phyloP scores from a whole-genome alignment of 2,888 invertebrate species.

The Luperina nickerlii region DNA sequence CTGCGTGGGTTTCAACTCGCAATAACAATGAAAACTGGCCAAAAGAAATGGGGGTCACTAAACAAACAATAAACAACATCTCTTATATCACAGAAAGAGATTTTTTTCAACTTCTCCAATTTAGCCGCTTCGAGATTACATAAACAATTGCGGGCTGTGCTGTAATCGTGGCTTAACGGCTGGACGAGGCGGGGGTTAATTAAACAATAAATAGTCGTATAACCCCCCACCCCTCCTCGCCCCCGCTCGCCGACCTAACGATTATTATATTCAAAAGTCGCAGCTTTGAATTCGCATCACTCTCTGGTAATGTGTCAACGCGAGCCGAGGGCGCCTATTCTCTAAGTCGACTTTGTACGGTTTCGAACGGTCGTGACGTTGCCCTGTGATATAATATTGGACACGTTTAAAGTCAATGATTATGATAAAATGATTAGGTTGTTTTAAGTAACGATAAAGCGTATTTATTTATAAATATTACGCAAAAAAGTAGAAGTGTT shows the following conservation, averaged over 20 bases:
- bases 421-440: not conserved
- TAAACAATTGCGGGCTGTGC: slow-evolving; percentile 81
- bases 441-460: not conserved
- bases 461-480: not conserved
- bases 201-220: slow-evolving; percentile 88
- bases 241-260: slow-evolving; percentile 75
- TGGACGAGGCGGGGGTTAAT: slow-evolving; percentile 83
- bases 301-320: slow-evolving; percentile 89
- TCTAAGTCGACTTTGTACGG: slow-evolving; percentile 44
- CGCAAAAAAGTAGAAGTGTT: not conserved
- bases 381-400: slow-evolving; percentile 28
- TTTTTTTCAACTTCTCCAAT: slow-evolving; percentile 82
- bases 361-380: slow-evolving; percentile 31
- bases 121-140: slow-evolving; percentile 78
- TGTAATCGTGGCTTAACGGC: slow-evolving; percentile 77
- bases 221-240: slow-evolving; percentile 35
- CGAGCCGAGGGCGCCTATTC: slow-evolving; percentile 66
- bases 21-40: slow-evolving; percentile 45
- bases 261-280: slow-evolving; percentile 88
- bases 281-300: slow-evolving; percentile 90
- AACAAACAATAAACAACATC: slow-evolving; percentile 64
- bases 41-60: slow-evolving; percentile 53
- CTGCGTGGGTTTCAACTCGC: slow-evolving; percentile 28
- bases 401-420: not conserved
- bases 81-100: slow-evolving; percentile 65